phyloP scores from a whole-genome alignment of 2,797 vertebrate genomes.

The Malacoraja senta region DNA sequence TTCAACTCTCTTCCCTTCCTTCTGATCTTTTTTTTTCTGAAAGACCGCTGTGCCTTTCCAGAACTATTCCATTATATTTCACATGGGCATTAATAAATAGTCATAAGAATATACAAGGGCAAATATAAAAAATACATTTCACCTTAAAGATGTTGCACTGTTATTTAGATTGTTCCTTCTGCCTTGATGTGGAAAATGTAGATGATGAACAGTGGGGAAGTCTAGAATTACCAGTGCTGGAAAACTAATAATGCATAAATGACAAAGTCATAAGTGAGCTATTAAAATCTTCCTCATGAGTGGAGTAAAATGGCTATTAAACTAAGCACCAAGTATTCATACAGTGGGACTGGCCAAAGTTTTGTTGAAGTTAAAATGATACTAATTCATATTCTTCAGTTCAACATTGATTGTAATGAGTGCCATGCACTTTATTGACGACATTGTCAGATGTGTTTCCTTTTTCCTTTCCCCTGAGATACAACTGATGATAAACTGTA shows the following conservation, averaged over 20 bases:
- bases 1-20: background rate
- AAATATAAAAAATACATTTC: conserved; percentile 24
- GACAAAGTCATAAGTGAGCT: conserved; percentile 19
- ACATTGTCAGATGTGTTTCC: background rate
- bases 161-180: background rate
- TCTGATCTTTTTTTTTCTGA: background rate
- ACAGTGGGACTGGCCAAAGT: background rate
- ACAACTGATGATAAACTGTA: background rate
- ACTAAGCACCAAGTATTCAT: background rate
- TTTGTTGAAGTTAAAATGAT: background rate
- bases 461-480: background rate
- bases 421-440: background rate
- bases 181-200: background rate
- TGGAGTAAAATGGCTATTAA: background rate
- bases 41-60: background rate
- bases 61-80: background rate
- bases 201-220: background rate
- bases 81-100: background rate
- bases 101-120: background rate
- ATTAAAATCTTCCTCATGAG: conserved; percentile 20
- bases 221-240: conserved; percentile 6
- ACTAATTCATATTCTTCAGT: conserved; percentile 22
- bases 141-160: background rate
- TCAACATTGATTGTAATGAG: background rate
- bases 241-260: conserved; percentile 1